A percentile compares a stretch with the other conserved stretches of the same genome.
These are phyloP conservation scores for Apis dorsata DNA, from an alignment of 1,140 invertebrate species.

Conservation along the genomic window DNA sequence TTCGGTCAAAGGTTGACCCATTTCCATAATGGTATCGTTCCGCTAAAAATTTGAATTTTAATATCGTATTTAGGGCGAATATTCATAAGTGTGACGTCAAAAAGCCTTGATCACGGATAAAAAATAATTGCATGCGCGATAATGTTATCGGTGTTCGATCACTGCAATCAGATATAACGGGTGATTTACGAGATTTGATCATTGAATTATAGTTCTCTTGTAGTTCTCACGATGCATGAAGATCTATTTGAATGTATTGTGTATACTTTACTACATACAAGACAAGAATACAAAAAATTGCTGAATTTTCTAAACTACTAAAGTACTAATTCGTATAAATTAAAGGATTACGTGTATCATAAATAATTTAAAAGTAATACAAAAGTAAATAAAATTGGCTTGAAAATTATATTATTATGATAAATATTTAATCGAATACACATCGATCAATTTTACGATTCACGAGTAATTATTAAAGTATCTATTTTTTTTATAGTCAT, in stretches of 20 bases:
- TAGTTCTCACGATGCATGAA: no score
- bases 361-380: not conserved
- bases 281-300: no score
- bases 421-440: no score
- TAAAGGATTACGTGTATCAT: no score
- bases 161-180: slow-evolving; percentile 52
- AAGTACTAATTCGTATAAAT: no score
- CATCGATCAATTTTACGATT: not conserved
- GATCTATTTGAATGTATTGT: no score
- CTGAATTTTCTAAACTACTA: no score
- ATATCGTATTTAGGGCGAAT: slow-evolving; percentile 56
- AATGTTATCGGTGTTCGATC: slow-evolving; percentile 57
- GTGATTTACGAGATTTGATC: not conserved
- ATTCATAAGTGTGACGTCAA: slow-evolving; percentile 68
- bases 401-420: no score
- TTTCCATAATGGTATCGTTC: not conserved
- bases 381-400: not conserved
- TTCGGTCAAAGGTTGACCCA: slow-evolving; percentile 71
- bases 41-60: slow-evolving; percentile 43
- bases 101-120: slow-evolving; percentile 62
- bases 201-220: no score
- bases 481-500: not conserved
- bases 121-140: slow-evolving; percentile 58
- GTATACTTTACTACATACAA: no score
- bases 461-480: not conserved